Base-by-base conservation (phyloP, 1,140 invertebrate genomes). In the Hyphantria cunea region DNA sequence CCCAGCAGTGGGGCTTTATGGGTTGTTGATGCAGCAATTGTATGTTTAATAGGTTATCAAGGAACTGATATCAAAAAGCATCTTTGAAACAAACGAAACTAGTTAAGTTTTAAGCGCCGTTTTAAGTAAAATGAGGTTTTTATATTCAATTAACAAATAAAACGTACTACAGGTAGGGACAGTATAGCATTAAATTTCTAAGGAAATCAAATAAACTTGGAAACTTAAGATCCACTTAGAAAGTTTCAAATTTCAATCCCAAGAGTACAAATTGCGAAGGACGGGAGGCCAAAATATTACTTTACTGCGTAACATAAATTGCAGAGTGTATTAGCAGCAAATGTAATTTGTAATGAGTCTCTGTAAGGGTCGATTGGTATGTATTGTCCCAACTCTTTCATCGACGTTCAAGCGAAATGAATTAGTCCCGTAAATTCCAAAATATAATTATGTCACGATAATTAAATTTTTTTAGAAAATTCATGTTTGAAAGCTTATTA, bases 141-240 rank as follows among this genome's bases (percentile, higher is more conserved):
- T 37, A 37, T 56, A 45, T 45, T 47, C 25, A 34, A 31, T 56
- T 56, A 56, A 8, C 32, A 8, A 56, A 47, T 6, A 47, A 15
- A 47, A 34, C 39, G 52, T 5, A 11, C n/a, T n/a, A 32, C 14
- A 41, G 44, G 42, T 17, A 6, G 11, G 10, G 32, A 11, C 3
- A 13, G 31, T 34, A 8, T 13, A 33, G 12, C 33, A 17, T 25
- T 41, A 59, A 59, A 59, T 49, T 49, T 59, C 13, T 50, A 59
- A 59, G 25, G 34, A 50, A 56, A 34, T 56, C 13, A 56, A 56
- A 59, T 59, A 59, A 59, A 49, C 47, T 39, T 49, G 45, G 17
- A 59, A 59, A 59, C 45, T 56, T 56, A 50, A 59, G 56, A 59
- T 50, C 33, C 56, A 41, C 47, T 42, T 50, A 39, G 34, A 25